Base-by-base conservation (phyloP, 2,888 invertebrate species). In the Brachylomia viminalis region DNA sequence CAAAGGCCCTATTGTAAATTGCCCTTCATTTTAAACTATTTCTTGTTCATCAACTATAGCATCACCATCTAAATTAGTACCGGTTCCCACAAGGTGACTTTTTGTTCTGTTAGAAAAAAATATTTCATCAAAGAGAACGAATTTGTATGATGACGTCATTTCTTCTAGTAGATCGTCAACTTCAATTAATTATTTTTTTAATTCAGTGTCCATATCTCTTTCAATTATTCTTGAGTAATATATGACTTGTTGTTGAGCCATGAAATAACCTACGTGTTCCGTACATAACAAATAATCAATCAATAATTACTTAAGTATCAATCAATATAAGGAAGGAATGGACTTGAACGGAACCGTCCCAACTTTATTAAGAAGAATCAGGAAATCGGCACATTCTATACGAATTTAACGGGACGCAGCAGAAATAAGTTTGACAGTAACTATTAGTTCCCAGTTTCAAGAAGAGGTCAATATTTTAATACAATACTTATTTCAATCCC, bases 81-180 rank as follows among this genome's bases (percentile, higher is more conserved):
- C 91, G 91, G 94, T 93, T 93, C 88, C 65, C 82, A 88, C 91
- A 92, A 92, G 92, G 92, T 86, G 79, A 77, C 84, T 90, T 90
- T 87, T 90, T 88, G 83, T 85, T 75, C 45, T 76, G 74, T 79
- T 76, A 81, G 71, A 87, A 89, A 89, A 89, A 88, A 84, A 47
- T 0, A 54, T 80, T 80, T 72, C 77, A 77, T 80, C 74, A 59
- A 72, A 84, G 85, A 88, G 86, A 89, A 84, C 79, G 54, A 75
- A 77, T 80, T 66, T 72, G 59, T 73, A 58, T 61, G 69, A 33
- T 88, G 81, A 82, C 84, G 77, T 88, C 84, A 82, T 78, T 61
- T 71, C 67, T 73, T 68, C 56, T 45, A 79, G 49, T 69, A 76
- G 75, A 70, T 80, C 69, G 72, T 80, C 72, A 77, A 79, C 59